Conservation (phyloP, 2,797 vertebrate genomes). For the Varecia variegata region DNA sequence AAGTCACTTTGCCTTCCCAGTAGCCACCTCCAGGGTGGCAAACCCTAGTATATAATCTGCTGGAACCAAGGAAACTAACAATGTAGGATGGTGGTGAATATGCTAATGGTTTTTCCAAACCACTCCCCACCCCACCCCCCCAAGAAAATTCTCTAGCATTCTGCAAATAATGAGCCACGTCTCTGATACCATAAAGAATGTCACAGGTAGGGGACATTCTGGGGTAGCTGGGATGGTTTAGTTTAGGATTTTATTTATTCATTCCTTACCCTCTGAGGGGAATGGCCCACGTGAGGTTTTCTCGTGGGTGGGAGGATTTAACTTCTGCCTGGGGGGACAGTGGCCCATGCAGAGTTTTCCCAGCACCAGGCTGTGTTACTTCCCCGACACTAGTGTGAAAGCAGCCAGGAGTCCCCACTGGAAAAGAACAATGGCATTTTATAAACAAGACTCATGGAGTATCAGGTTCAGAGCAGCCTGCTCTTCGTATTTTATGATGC, state of each 20-base stretch:
- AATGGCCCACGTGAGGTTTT: neutral
- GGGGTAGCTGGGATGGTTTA: neutral
- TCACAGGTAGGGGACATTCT: accelerated
- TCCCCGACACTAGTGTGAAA: neutral
- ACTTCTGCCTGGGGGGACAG: neutral
- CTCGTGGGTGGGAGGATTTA: neutral
- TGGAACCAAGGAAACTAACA: neutral
- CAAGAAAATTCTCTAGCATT: neutral
- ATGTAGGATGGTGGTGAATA: neutral
- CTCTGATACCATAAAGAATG: neutral
- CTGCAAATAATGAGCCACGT: neutral
- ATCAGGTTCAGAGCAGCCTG: neutral
- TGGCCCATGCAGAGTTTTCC: neutral
- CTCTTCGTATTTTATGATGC: slow-evolving; percentile 11
- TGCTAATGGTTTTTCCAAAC: neutral
- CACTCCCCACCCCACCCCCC: too few relatives aligned
- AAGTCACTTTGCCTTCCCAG: neutral
- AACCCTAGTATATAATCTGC: neutral
- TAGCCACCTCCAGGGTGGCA: neutral
- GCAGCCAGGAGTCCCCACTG: neutral
- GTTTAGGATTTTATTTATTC: neutral
- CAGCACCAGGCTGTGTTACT: neutral
- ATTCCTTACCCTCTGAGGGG: neutral
- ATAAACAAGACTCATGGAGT: neutral
- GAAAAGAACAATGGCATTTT: neutral